Base-by-base conservation (phyloP, 2,113 vertebrate species). In the Ctenomys sociabilis region DNA sequence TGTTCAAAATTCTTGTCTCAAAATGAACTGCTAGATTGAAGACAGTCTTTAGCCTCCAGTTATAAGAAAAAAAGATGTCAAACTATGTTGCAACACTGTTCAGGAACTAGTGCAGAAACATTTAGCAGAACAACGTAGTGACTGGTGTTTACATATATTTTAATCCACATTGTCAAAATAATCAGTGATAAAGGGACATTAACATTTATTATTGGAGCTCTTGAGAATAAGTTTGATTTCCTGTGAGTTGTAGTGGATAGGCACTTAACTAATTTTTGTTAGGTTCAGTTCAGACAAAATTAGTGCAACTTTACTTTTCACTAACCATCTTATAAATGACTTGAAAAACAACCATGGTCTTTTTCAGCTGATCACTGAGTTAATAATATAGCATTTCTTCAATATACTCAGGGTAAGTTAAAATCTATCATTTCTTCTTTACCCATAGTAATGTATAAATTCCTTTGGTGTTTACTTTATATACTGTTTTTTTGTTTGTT, bases 81-180 rank as follows among this genome's bases (percentile, higher is more conserved):
- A 86, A 88, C 80, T 85, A 37, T 77, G 49, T 73, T 85, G 85
- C 90, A 40, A 83, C 64, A 64, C 24, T 87, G 5, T 26, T 70
- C 61, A 89, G 61, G 40, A 92, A 9, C 13, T n/a, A 49, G 7
- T n/a, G 45, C 4, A 70, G 61, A 89, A 10, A 59, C 61, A 96
- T 81, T 92, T 88, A 88, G 14, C 3, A 49, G 35, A 85, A 72
- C 24, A 91, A 49, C 66, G 61, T 54, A 59, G 78, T 49, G 43
- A 96, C 49, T 93, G 17, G 92, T 28, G 81, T 52, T 37, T 37
- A 78, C 5, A 30, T 64, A 5, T 81, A 85, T 82, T 37, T 90
- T 81, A 82, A 92, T 87, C 90, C 73, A 49, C 2, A 73, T 80
- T 92, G 88, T 54, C 24, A 83, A 95, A 94, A 78, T 19, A 73